phyloP scores from a whole-genome alignment of 2,113 vertebrate species.

The Caranx melampygus region DNA sequence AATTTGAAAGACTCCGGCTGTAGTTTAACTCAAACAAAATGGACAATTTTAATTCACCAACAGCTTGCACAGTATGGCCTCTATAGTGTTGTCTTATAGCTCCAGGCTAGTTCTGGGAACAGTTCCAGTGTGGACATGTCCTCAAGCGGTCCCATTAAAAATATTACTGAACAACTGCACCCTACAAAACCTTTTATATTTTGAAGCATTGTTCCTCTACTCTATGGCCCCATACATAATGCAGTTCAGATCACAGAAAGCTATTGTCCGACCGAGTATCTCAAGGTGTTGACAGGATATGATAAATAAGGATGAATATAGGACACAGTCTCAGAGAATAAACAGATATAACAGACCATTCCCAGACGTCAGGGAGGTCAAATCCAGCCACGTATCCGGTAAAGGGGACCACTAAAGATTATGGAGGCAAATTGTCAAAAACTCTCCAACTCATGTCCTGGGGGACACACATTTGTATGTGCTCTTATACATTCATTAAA shows the following conservation, averaged over 20 bases:
- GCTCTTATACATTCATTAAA: background rate
- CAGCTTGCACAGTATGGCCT: conserved; percentile 22
- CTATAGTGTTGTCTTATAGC: conserved; percentile 30
- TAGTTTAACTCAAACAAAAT: background rate
- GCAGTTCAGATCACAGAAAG: background rate
- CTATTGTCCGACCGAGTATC: background rate
- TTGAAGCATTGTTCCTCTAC: conserved; percentile 22
- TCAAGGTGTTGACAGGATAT: conserved; percentile 3
- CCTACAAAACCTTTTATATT: conserved; percentile 13
- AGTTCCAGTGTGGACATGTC: conserved; percentile 36
- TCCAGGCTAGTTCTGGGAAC: conserved; percentile 34
- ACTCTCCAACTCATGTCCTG: conserved; percentile 1
- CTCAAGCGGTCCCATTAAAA: conserved; percentile 47
- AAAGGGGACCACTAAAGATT: conserved; percentile 1
- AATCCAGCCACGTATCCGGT: background rate
- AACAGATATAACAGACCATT: background rate
- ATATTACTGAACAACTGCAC: conserved; percentile 33
- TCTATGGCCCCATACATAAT: background rate
- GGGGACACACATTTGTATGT: background rate
- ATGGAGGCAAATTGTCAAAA: background rate
- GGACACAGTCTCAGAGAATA: background rate
- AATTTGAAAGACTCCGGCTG: background rate
- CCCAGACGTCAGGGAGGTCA: background rate
- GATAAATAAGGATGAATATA: conserved; percentile 9
- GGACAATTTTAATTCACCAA: conserved; percentile 14